Base-by-base conservation (phyloP, 2,113 vertebrate species). In the Entomyzon cyanotis region DNA sequence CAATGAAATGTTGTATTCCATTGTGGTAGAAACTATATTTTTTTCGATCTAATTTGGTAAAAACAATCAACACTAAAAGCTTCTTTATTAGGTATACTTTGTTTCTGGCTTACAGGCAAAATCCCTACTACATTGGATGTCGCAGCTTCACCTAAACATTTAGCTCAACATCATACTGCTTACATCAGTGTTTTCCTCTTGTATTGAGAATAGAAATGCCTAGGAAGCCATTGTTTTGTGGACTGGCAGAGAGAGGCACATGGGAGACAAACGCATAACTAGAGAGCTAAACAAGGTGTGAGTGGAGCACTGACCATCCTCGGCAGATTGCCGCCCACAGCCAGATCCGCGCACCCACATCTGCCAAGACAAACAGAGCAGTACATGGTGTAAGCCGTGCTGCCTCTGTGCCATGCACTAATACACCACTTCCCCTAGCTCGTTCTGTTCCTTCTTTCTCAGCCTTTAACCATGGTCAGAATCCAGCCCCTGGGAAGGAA, bases 301-400 rank as follows among this genome's bases (percentile, higher is more conserved):
- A 94, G 95, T 93, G 44, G 81, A 94, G 91, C 95, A 97, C 96
- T 97, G 96, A 97, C 94, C 96, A 97, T 97, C 80, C 75, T 86
- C 96, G 96, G 96, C 96, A 95, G 94, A 95, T 74, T 97, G 87
- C 96, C 95, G 91, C 96, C 96, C 95, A 94, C 96, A 94, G 96
- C 96, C 96, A 96, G 95, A 96, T 94, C 94, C 89, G 12, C 94
- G 91, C 95, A 95, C 96, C 95, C 96, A 90, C 93, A 97, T 97
- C 95, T 97, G 96, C 96, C 96, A 96, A 97, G 96, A 97, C 95
- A 96, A 97, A 97, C 95, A 97, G 96, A 97, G 96, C 94, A 88
- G 96, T 97, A 96, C 95, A 96, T 15, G 63, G 93, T 81, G 94
- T 97, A 96, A 97, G 95, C 93, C n/a, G 95, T 94, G 95, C 96